Evolutionary conservation across 2,888 invertebrate genomes (phyloP).

Genomic region (Galeopsomyia nigrocyanea): DNA sequence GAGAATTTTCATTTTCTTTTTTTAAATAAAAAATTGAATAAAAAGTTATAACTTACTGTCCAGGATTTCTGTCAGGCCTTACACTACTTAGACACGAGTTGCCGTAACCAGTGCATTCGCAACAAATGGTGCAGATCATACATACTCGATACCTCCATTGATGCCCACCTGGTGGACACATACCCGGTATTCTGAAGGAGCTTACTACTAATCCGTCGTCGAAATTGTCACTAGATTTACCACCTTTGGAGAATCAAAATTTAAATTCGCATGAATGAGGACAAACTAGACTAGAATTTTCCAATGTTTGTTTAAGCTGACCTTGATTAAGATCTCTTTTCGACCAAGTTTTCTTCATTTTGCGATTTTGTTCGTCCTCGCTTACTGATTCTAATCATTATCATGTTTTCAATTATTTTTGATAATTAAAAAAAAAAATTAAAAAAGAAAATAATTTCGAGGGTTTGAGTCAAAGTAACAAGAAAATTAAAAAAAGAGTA

Average conservation of each 20-base stretch:
- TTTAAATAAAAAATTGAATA: conserved; percentile 1
- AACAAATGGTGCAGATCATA: conserved; percentile 91
- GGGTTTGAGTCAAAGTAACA: too few species aligned
- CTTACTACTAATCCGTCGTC: conserved; percentile 70
- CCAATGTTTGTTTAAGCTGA: not conserved
- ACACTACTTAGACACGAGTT: conserved; percentile 84
- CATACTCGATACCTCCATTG: conserved; percentile 86
- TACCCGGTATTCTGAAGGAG: conserved; percentile 50
- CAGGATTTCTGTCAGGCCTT: conserved; percentile 79
- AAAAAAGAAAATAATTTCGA: not conserved
- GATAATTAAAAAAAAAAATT: not conserved
- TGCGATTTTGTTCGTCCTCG: conserved; percentile 19
- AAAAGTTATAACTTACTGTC: conserved; percentile 56
- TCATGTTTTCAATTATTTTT: not conserved
- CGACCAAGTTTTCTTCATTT: conserved; percentile 17
- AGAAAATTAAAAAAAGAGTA: too few species aligned
- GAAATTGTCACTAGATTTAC: conserved; percentile 71
- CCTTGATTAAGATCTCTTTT: not conserved
- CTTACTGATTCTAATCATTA: conserved; percentile 27
- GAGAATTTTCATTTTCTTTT: conserved; percentile 6
- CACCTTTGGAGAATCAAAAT: conserved; percentile 51
- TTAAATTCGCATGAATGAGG: conserved; percentile 7
- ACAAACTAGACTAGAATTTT: not conserved
- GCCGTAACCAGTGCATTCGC: conserved; percentile 94
- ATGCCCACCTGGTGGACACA: conserved; percentile 81